Conservation (phyloP, 2,888 invertebrate species). For the Acleris holmiana region DNA sequence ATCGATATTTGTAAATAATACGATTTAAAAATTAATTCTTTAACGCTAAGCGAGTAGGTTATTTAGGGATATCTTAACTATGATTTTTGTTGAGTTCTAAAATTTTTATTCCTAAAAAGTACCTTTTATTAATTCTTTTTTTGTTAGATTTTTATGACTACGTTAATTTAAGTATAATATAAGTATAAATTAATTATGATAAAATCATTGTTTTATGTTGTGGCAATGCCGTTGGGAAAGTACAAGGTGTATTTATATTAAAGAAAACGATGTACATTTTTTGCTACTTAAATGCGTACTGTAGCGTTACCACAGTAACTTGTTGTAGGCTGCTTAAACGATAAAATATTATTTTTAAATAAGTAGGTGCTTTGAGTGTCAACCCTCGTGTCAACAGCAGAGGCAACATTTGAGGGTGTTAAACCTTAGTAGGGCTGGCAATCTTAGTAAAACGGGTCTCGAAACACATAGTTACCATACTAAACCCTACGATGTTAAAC, state of each 20-base stretch:
- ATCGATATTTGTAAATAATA: conserved; percentile 56
- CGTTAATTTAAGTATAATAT: conserved; percentile 59
- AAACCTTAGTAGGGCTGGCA: conserved; percentile 54
- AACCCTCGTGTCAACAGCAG: conserved; percentile 48
- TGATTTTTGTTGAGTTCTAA: conserved; percentile 71
- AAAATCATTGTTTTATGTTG: conserved; percentile 61
- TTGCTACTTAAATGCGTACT: conserved; percentile 63
- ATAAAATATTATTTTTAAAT: conserved; percentile 47
- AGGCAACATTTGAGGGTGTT: background rate
- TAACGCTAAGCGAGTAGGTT: conserved; percentile 69
- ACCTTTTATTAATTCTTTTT: conserved; percentile 66
- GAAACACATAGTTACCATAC: conserved; percentile 80
- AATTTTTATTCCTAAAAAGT: conserved; percentile 80
- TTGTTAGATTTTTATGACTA: conserved; percentile 68
- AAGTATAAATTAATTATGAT: conserved; percentile 58
- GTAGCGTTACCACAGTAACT: conserved; percentile 64
- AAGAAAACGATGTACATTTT: conserved; percentile 54
- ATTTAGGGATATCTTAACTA: conserved; percentile 57
- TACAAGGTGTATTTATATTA: conserved; percentile 70
- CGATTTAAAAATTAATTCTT: conserved; percentile 46
- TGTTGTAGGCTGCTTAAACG: conserved; percentile 70
- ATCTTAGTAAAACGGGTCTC: conserved; percentile 70
- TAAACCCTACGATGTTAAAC: conserved; percentile 68
- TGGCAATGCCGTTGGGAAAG: conserved; percentile 56
- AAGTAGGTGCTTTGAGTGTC: conserved; percentile 48